Evolutionary conservation across 2,888 invertebrate species (phyloP), one percentile per base, ranked within the genome.

Genomic region (Morpho deidamia): DNA sequence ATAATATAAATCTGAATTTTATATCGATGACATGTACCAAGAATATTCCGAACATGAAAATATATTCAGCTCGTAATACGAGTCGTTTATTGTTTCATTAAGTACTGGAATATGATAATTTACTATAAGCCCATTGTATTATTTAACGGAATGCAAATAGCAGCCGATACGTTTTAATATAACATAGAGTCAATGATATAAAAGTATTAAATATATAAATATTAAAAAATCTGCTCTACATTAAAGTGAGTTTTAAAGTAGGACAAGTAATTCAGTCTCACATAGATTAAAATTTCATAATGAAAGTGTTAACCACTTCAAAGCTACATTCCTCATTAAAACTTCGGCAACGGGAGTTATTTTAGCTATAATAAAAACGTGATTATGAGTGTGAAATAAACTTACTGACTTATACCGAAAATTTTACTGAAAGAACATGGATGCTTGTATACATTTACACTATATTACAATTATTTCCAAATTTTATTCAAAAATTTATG

Each of bases 41-140:
- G 23, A 42, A 45, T 53, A 33, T 38, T 8, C 44, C 33, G 72
- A 73, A 65, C 71, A 75, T 71, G 72, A 72, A 77, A 79, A 76
- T 76, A 67, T 77, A 78, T 80, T 81, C 73, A 71, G 72, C 69
- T 67, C 68, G 69, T 65, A 69, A 71, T 73, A 71, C 73, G 74
- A 78, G 75, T 78, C 63, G 74, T 69, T 71, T 79, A 78, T 78
- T 78, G 78, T 71, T 79, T 77, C 74, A 78, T 76, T 72, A 74
- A 72, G 60, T 63, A 59, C 59, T 68, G 63, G 61, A 61, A 63
- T 62, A 52, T 59, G 58, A 64, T 67, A 55, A 60, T 60, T 68
- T 66, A 68, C 65, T 61, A 57, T 62, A 63, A 65, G 68, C 7
- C 11, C 12, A 39, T 40, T 41, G 43, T 40, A 44, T 45, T 42